Percentiles rank a stretch among this genome's conserved stretches.
Conservation (phyloP, 2,113 vertebrate genomes). For the Leiothrix lutea region DNA sequence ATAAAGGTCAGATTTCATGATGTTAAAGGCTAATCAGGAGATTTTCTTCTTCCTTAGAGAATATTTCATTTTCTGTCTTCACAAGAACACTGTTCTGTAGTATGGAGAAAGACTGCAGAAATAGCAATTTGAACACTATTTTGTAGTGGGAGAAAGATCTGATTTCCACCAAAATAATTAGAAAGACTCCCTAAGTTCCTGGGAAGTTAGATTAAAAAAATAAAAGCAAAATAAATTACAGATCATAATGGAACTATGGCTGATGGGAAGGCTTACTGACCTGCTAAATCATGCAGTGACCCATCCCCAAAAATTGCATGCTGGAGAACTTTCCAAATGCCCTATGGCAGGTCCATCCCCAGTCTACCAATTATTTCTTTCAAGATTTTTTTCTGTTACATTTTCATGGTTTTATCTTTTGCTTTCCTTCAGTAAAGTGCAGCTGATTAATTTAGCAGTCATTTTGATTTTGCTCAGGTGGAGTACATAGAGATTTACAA, state of each 20-base stretch:
- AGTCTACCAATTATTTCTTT: not conserved
- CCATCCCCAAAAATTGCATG: not conserved
- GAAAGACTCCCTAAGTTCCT: not conserved
- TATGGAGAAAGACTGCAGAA: not conserved
- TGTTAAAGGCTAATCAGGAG: not conserved
- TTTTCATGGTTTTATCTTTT: not conserved
- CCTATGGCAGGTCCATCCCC: not conserved
- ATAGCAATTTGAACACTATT: not conserved
- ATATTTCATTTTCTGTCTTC: not conserved
- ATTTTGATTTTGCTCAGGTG: not conserved
- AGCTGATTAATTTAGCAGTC: not conserved
- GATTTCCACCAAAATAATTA: not conserved
- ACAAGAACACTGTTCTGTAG: not conserved
- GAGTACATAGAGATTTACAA: not conserved
- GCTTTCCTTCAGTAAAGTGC: not conserved
- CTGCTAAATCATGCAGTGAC: not conserved
- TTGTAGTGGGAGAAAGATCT: not conserved
- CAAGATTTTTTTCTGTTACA: not conserved
- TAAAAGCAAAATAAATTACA: not conserved
- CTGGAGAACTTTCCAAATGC: not conserved
- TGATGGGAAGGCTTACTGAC: not conserved
- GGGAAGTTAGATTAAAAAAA: not conserved
- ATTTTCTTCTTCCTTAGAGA: not conserved
- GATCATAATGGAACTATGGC: not conserved
- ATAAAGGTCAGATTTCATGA: not conserved